Evolutionary conservation across 2,113 vertebrate genomes (phyloP), one percentile per base, ranked within the genome.

Genomic region (Mastomys natalensis): DNA sequence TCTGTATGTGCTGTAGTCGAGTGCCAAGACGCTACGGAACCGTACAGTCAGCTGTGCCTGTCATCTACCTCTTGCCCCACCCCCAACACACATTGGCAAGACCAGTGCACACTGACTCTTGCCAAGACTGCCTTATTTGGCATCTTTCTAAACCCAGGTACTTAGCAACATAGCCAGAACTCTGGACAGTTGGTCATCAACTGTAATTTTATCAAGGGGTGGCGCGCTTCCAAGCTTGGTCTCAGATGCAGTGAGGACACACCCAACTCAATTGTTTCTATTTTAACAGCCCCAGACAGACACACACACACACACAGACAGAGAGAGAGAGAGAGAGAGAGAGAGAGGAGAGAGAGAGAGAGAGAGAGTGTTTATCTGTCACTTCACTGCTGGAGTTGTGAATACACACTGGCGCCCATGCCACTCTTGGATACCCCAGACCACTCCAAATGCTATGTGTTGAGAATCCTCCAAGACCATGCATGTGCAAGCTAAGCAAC

Each of bases 151-250:
- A 93, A 11, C 19, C 45, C 17, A 17, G 45, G 70, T 85, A 17
- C 68, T 70, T 24, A 53, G 81, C 87, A 92, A 88, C 34, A 0
- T 31, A 90, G 84, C 21, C 58, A 48, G 40, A 94, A 58, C 74
- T 87, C 58, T 45, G 89, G 96, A 81, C 66, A 87, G 21, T 76
- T 86, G 60, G 84, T 91, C 90, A 89, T 87, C 55, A 70, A 6
- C 74, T 80, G 7, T 95, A 89, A 94, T 77, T 96, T 91, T 87
- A 97, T 82, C 73, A 73, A 11, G 34, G 37, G 37, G 53, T 15
- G 13, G 45, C 51, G 34, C 78, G 22, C 64, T 90, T 80, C 43
- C 78, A 91, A 87, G 34, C 58, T 85, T 92, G 45, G 53, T 94
- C 66, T 87, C 55, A 51, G 95, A 70, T 29, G 11, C 62, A 84